Base-by-base conservation (phyloP, 1,140 invertebrate species). In the Drosophila yakuba region DNA sequence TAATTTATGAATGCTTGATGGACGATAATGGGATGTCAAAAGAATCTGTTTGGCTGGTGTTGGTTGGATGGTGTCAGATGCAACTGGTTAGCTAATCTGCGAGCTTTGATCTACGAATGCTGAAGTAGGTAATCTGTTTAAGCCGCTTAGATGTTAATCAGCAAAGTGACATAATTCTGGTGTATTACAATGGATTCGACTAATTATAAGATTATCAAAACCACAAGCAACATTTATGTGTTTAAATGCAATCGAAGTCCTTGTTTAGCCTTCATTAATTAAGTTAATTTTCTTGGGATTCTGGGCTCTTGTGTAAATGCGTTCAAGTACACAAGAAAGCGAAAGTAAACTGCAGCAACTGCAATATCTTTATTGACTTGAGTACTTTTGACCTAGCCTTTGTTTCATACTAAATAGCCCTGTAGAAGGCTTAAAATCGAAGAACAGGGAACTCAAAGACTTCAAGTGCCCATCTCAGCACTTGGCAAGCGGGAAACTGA, bases 1-100 rank as follows among this genome's bases (percentile, higher is more conserved):
- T 52, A 35, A 68, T 68, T 68, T 67, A 67, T 67, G 64, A 43
- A 28, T 66, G 38, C 47, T 28, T 15, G 64, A 66, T 52, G 38
- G 48, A 25, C 47, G 47, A 20, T 68, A 44, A 54, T 66, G 52
- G 64, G 44, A 4, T 64, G 51, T 32, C 12, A 51, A 12, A 12
- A 43, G 58, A 64, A 38, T 38, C 15, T 35, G 39, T 15, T 44
- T 7, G 54, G 39, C 20, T 36, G 43, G 58, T 20, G 20, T 38
- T 32, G 32, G 32, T 8, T 32, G 8, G 32, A 10, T 32, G n/a
- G 59, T 59, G 11, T 35, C 36, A 62, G 50, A 67, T 63, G 60
- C 45, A 54, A 54, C 47, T 54, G 47, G 61, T 68, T 38, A 17
- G 47, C 10, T 14, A n/a, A 36, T 48, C 47, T 17, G 1, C 17